Evolutionary conservation across 1,140 invertebrate genomes (phyloP).

Genomic region (Drosophila insularis): DNA sequence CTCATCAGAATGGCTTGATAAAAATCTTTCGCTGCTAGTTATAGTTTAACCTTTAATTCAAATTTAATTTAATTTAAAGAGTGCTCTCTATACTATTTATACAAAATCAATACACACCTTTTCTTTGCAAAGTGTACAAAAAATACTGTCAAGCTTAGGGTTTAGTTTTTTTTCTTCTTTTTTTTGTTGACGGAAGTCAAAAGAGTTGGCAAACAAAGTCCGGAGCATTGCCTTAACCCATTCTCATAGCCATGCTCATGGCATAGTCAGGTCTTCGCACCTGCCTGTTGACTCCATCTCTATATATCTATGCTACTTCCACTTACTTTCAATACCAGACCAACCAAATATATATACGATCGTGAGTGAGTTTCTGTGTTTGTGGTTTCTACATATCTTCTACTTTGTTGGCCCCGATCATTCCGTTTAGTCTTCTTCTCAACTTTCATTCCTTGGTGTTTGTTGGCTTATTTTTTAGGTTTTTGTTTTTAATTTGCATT

Average conservation of each 20-base stretch:
- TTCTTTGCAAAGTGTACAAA: neutral
- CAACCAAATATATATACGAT: neutral
- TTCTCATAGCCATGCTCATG: conserved; percentile 3
- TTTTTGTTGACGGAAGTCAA: conserved; percentile 76
- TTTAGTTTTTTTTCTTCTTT: conserved; percentile 29
- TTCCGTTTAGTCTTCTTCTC: conserved; percentile 48
- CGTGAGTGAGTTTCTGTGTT: conserved; percentile 41
- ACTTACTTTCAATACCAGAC: neutral
- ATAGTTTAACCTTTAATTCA: no score
- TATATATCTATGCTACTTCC: conserved; percentile 1
- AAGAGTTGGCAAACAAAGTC: conserved; percentile 33
- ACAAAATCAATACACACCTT: neutral
- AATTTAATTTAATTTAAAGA: no score
- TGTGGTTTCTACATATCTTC: conserved; percentile 51
- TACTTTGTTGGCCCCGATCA: conserved; percentile 56
- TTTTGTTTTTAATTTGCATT: conserved; percentile 75
- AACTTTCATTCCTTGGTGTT: conserved; percentile 66
- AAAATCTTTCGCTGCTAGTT: no score
- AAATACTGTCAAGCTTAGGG: conserved; percentile 45
- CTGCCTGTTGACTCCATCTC: conserved; percentile 12
- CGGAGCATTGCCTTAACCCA: neutral
- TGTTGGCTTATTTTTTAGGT: conserved; percentile 35
- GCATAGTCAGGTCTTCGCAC: conserved; percentile 45
- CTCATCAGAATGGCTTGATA: no score
- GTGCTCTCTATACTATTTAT: neutral